These are phyloP conservation scores for Lasioglossum pauxillum DNA, from an alignment of 2,888 invertebrate species.

Conservation along the genomic window DNA sequence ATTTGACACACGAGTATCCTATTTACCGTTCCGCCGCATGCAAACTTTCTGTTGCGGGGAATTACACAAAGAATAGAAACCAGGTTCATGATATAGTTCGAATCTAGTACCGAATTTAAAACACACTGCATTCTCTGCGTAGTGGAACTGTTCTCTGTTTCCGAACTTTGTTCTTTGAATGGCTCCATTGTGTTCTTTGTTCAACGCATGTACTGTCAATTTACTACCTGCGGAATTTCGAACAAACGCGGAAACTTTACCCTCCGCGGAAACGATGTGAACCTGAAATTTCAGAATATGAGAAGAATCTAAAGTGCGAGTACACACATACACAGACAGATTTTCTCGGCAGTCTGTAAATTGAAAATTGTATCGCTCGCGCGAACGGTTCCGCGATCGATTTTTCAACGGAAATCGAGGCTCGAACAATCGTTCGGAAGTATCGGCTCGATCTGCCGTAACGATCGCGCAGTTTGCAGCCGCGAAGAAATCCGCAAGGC, in stretches of 20 bases:
- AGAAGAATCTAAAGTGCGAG: background rate
- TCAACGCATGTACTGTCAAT: background rate
- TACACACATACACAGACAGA: background rate
- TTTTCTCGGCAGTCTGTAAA: background rate
- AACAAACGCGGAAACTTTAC: background rate
- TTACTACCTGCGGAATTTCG: background rate
- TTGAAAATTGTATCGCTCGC: background rate
- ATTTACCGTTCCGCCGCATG: background rate
- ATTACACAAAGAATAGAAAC: background rate
- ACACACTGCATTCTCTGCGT: background rate
- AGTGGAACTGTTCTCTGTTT: background rate
- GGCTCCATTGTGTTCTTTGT: background rate
- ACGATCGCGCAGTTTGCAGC: conserved; percentile 13
- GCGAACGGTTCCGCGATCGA: background rate
- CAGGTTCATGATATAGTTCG: background rate
- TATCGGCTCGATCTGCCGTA: background rate
- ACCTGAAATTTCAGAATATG: background rate
- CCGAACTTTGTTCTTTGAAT: conserved; percentile 6
- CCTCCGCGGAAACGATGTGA: background rate
- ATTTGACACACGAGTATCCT: background rate
- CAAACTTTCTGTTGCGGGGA: background rate
- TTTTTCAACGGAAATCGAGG: background rate
- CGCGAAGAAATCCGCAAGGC: conserved; percentile 40
- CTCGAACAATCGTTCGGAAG: background rate
- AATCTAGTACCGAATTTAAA: background rate